These are phyloP conservation scores for Arvicanthis niloticus DNA, from an alignment of 2,113 vertebrate species.

Conservation along the genomic window DNA sequence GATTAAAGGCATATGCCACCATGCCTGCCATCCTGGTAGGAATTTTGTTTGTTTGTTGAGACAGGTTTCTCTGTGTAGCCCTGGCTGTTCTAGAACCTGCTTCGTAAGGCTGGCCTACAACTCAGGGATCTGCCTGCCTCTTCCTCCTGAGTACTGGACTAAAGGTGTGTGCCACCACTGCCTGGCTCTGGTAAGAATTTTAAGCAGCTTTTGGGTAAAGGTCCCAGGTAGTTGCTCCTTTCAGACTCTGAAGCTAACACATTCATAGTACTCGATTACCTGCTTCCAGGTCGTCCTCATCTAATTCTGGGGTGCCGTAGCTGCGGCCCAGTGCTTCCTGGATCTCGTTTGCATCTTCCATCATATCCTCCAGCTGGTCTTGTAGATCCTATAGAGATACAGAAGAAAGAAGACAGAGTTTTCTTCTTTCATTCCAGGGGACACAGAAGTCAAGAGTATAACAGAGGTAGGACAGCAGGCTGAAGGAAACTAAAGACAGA, in stretches of 20 bases:
- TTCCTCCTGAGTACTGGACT: neutral
- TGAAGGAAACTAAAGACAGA: neutral
- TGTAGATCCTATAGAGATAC: slow-evolving; percentile 92
- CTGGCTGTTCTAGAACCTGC: neutral
- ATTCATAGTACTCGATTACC: slow-evolving; percentile 87
- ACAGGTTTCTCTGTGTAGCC: neutral
- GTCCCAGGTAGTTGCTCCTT: neutral
- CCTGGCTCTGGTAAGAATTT: neutral
- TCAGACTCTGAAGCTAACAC: neutral
- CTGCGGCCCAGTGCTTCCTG: slow-evolving; percentile 96
- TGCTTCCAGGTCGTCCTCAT: slow-evolving; percentile 97
- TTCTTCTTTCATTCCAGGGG: neutral
- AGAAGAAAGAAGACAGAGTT: neutral
- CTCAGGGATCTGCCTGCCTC: neutral
- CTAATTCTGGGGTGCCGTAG: slow-evolving; percentile 97
- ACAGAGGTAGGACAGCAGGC: neutral
- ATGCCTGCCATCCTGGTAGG: neutral
- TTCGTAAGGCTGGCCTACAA: neutral
- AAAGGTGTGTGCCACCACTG: neutral
- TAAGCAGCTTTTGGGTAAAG: slow-evolving; percentile 41
- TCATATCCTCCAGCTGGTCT: slow-evolving; percentile 98
- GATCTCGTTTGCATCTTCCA: slow-evolving; percentile 97
- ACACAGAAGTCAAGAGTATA: neutral
- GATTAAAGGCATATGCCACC: neutral
- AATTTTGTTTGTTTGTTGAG: neutral